Base-by-base conservation (phyloP, 2,888 invertebrate genomes). In the Adelognathus sp. region DNA sequence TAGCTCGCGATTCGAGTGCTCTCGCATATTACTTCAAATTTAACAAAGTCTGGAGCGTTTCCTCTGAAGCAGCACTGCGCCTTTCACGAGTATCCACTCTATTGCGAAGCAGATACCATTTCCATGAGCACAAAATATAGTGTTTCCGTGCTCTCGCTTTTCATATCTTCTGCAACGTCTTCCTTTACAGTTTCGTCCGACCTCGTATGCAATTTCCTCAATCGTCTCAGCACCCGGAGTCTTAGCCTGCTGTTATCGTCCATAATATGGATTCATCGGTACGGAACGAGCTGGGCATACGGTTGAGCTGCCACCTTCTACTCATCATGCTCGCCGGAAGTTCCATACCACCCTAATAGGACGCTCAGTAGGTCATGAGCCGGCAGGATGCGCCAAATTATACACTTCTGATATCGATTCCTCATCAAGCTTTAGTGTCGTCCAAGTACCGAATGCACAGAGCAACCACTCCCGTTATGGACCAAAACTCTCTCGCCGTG, bases 361-460 rank as follows among this genome's bases (percentile, higher is more conserved):
- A 7, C 18, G 1, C 0, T 41, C 41, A 27, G 31, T 21, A n/a
- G 6, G 11, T n/a, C 11, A 31, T 46, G 11, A 11, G 11, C n/a
- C 1, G 18, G 6, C 29, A 18, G 9, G 16, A 50, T 21, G 11
- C 11, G n/a, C 11, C 11, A 50, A n/a, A 50, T 24, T 50, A 31
- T 33, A 6, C 18, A 3, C 7, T 18, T 33, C 63, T 31, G 31
- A 41, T 63, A 63, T 72, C 71, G 54, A 63, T 72, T 54, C 39
- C 63, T 63, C 31, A 63, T 63, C 54, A 63, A 72, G 41, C 33
- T 14, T 9, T 5, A 52, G 18, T 18, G 44, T n/a, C 14, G 54
- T 44, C 31, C 44, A 44, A 9, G 39, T 63, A 54, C 54, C 54
- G 54, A 14, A 21, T 54, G 31, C 31, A 72, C 33, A 29, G 31